Percentiles rank a stretch among this genome's conserved stretches.
These are phyloP conservation scores for Chaenocephalus aceratus DNA, from an alignment of 2,113 vertebrate species.

Conservation along the genomic window DNA sequence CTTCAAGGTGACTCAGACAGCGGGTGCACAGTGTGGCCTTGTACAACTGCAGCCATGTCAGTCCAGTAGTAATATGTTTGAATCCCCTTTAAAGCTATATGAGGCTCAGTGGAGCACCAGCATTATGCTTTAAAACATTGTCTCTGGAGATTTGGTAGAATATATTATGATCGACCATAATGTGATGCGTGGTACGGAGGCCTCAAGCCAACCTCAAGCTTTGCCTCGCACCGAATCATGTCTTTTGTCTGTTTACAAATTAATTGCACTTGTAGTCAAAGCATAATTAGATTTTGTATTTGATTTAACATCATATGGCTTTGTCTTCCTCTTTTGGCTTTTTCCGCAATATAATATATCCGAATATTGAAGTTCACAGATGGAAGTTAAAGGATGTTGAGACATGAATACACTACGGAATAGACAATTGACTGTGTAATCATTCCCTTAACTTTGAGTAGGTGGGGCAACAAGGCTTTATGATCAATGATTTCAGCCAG, in stretches of 20 bases:
- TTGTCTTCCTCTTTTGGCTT: neutral
- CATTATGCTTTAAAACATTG: conserved; percentile 44
- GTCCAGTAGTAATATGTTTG: conserved; percentile 48
- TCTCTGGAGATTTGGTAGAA: conserved; percentile 26
- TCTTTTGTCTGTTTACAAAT: conserved; percentile 18
- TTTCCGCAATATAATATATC: neutral
- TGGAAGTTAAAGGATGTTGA: neutral
- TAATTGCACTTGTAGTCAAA: conserved; percentile 7
- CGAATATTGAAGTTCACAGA: neutral
- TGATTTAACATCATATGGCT: neutral
- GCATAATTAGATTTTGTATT: conserved; percentile 2
- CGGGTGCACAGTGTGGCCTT: conserved; percentile 51
- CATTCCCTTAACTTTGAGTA: conserved; percentile 24
- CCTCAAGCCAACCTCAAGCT: neutral
- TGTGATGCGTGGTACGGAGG: conserved; percentile 14
- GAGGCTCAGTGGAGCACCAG: conserved; percentile 36
- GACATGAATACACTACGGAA: neutral
- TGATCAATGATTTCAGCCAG: conserved; percentile 37
- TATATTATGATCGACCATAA: conserved; percentile 31
- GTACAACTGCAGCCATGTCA: conserved; percentile 30
- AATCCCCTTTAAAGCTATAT: conserved; percentile 51
- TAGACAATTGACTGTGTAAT: neutral
- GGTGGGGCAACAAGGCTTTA: conserved; percentile 28
- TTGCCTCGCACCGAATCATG: neutral
- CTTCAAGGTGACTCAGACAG: conserved; percentile 52